Base-by-base conservation (phyloP, 2,888 invertebrate genomes). In the Falcaria lacertinaria region DNA sequence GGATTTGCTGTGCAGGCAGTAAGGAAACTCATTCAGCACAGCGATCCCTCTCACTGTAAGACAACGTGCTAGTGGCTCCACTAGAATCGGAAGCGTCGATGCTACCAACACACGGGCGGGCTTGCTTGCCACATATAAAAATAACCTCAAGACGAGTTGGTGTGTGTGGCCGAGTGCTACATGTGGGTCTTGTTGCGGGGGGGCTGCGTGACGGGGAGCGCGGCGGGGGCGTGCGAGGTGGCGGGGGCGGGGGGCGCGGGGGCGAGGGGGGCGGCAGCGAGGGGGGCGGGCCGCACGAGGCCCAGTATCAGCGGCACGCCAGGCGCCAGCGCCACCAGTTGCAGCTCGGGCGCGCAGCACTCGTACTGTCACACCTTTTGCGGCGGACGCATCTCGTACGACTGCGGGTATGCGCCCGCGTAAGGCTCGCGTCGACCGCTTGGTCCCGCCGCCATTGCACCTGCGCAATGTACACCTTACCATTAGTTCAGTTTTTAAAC, bases 361-460 rank as follows among this genome's bases (percentile, higher is more conserved):
- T 73, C 78, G 85, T 83, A 82, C 76, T 84, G 88, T 88, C 88
- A 88, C 75, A 86, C 94, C 86, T 94, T 94, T 75, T 94, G 93
- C 70, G 91, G 87, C 46, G 92, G 91, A 51, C 94, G 91, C 94
- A 94, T 93, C 90, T 94, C 94, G 87, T 93, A 93, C 65, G 92
- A 90, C 77, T 92, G 90, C 65, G 92, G 92, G 87, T 94, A 94
- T 47, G 94, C 94, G 64, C 93, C 93, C 52, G 94, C 94, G 85
- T 94, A 94, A 47, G 93, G 88, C 77, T 93, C 93, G 69, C 90
- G 86, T 59, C 77, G 74, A 60, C 82, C 83, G 64, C 86, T 86
- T 40, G 90, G 84, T 16, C 89, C 80, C 44, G 84, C 77, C 50
- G 84, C 83, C 57, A 90, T 91, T 50, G 86, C 77, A 28, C 73